Conservation (phyloP, 2,888 invertebrate species). For the Microdon myrmicae region DNA sequence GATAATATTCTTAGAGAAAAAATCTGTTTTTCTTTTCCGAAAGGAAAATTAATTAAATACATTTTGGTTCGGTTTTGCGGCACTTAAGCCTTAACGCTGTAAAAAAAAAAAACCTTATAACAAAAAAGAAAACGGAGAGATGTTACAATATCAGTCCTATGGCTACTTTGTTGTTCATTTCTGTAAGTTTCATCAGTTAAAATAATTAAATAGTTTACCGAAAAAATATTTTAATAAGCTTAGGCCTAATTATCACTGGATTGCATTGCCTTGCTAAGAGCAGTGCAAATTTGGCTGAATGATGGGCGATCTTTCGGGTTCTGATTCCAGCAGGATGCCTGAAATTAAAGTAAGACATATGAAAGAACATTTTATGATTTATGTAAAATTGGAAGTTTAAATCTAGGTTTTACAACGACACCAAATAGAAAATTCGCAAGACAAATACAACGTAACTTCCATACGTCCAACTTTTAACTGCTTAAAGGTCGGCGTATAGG, state of each 20-base stretch:
- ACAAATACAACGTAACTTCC: no score
- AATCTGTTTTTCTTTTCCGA: neutral
- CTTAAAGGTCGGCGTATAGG: no score
- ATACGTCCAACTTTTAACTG: no score
- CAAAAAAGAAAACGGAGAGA: neutral
- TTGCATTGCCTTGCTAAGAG: constrained; percentile 66
- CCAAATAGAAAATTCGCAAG: no score
- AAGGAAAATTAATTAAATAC: neutral
- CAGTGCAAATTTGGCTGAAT: constrained; percentile 65
- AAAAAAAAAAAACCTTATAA: neutral
- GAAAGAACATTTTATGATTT: no score
- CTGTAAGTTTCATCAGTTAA: no score
- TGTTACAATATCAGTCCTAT: neutral
- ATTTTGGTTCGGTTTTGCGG: neutral
- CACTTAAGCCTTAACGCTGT: neutral
- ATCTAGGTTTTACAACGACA: no score
- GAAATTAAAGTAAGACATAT: constrained; percentile 28
- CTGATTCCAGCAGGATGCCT: constrained; percentile 64
- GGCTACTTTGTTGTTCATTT: constrained; percentile 1
- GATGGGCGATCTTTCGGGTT: constrained; percentile 67
- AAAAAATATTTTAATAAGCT: constrained; percentile 12
- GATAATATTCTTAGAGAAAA: constrained; percentile 18
- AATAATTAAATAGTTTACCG: no score
- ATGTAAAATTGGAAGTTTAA: no score
- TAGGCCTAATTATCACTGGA: constrained; percentile 58